Conservation (phyloP, 2,888 invertebrate species). For the Alloscopus bannaensis region DNA sequence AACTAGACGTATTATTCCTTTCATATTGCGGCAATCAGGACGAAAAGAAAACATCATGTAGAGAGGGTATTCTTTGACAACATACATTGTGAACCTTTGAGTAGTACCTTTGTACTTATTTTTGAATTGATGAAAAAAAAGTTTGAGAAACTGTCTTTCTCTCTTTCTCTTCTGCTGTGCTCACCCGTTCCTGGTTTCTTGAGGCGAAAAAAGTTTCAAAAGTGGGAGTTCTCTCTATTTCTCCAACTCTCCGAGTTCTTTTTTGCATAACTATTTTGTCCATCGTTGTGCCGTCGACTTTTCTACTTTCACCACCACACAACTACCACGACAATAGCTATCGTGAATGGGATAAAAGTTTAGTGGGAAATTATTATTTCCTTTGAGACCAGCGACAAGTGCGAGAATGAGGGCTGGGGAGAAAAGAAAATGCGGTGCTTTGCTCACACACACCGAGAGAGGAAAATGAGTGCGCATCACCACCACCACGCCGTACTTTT, state of each 20-base stretch:
- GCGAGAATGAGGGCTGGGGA: constrained; percentile 7
- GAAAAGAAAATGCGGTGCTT: constrained; percentile 2
- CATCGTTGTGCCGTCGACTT: constrained; percentile 12
- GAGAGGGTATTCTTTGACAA: too few species aligned
- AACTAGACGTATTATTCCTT: too few species aligned
- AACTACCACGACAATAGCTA: not conserved
- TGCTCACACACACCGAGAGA: not conserved
- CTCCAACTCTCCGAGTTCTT: not conserved
- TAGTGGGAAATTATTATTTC: constrained; percentile 36
- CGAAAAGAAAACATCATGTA: too few species aligned
- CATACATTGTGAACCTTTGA: too few species aligned
- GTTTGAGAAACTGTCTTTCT: too few species aligned
- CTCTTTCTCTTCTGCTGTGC: too few species aligned
- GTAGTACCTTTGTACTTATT: too few species aligned
- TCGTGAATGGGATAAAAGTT: constrained; percentile 25
- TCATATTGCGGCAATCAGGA: too few species aligned
- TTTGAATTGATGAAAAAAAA: too few species aligned
- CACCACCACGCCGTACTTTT: not conserved
- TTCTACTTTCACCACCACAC: not conserved
- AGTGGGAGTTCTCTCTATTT: not conserved
- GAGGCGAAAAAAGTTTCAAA: constrained; percentile 11
- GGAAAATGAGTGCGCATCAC: constrained; percentile 3
- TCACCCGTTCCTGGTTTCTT: too few species aligned
- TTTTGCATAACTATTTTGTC: constrained; percentile 14
- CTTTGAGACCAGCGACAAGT: constrained; percentile 23